Percentiles rank a stretch among this genome's conserved stretches.
phyloP scores from a whole-genome alignment of 2,888 invertebrate species.

The Creontiades dilutus region DNA sequence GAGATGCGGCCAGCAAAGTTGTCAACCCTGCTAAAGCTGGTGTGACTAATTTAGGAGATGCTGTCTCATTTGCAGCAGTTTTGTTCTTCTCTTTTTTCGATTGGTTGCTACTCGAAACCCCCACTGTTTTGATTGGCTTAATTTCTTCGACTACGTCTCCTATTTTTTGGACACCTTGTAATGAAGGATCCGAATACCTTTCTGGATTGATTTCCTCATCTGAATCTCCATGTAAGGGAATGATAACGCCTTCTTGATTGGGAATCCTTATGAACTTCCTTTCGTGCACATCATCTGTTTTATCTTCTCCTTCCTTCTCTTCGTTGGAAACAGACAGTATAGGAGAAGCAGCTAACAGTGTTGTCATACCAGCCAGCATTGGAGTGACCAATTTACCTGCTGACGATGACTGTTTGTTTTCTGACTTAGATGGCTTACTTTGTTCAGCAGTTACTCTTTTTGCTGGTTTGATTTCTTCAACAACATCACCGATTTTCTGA shows the following conservation, averaged over 20 bases:
- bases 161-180: slow-evolving; percentile 55
- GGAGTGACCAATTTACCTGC: slow-evolving; percentile 49
- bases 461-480: slow-evolving; percentile 23
- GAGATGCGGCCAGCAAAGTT: slow-evolving; percentile 61
- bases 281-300: slow-evolving; percentile 54
- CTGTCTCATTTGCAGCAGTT: neutral
- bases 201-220: slow-evolving; percentile 75
- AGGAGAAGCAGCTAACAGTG: slow-evolving; percentile 59
- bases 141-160: slow-evolving; percentile 37
- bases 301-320: neutral
- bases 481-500: slow-evolving; percentile 20
- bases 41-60: slow-evolving; percentile 33
- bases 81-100: slow-evolving; percentile 70
- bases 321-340: slow-evolving; percentile 22
- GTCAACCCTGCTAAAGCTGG: slow-evolving; percentile 62
- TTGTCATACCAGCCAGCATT: slow-evolving; percentile 59
- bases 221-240: slow-evolving; percentile 75
- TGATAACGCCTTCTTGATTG: slow-evolving; percentile 74
- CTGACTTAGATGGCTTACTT: slow-evolving; percentile 7
- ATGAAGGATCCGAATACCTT: slow-evolving; percentile 62
- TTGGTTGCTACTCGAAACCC: neutral
- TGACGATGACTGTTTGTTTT: neutral
- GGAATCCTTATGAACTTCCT: slow-evolving; percentile 72
- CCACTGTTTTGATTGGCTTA: slow-evolving; percentile 34
- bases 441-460: neutral